phyloP scores from a whole-genome alignment of 2,113 vertebrate species.

The Heptranchias perlo region DNA sequence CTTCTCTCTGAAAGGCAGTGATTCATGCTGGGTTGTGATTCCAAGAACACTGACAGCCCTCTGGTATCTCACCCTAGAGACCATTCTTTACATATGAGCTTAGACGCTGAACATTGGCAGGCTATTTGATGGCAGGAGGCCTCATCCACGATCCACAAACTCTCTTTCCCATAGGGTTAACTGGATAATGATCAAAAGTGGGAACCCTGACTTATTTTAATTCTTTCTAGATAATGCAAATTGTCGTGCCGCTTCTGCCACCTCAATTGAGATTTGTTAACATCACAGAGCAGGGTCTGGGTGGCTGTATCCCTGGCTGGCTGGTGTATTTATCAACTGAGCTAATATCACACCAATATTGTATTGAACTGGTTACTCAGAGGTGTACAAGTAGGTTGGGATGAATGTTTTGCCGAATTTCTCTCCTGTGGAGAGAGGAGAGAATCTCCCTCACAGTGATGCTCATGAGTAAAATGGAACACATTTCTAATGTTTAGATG shows the following conservation, averaged over 20 bases:
- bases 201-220: neutral
- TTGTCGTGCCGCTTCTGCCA: neutral
- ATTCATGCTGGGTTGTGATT: neutral
- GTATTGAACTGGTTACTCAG: too few species aligned
- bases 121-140: neutral
- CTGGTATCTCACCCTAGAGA: neutral
- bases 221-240: neutral
- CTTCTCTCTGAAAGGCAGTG: neutral
- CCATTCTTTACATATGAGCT: neutral
- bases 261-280: neutral
- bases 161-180: neutral
- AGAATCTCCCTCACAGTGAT: neutral
- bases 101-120: neutral
- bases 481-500: neutral
- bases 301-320: neutral
- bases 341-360: too few species aligned
- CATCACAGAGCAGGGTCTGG: neutral
- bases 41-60: neutral
- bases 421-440: neutral
- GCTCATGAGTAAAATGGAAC: neutral
- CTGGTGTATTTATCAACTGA: neutral
- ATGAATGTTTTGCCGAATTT: neutral
- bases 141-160: neutral
- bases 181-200: neutral
- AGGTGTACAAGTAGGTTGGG: neutral